Evolutionary conservation across 2,888 invertebrate species (phyloP), one percentile per base, ranked within the genome.

Genomic region (Stramonita haemastoma): DNA sequence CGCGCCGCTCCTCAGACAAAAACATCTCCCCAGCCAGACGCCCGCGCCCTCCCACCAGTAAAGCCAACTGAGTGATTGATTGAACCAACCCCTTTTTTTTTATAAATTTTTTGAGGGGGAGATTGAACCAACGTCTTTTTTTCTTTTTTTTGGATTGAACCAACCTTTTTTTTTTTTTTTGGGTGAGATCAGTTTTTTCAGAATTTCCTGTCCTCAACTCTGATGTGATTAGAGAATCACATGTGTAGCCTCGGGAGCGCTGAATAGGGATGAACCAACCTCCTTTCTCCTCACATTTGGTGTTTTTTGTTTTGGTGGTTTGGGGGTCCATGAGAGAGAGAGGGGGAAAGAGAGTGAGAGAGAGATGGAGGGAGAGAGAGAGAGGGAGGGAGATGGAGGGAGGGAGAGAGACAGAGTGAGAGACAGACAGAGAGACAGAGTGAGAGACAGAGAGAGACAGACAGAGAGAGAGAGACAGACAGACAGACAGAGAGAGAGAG

Each of bases 31-130:
- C 92, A 22, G 91, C 93, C 2, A 90, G 93, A 70, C 92, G 91
- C 1, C 89, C 93, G n/a, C 91, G 93, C 60, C 93, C 93, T 22
- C 92, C 92, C 26, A 92, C 93, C 17, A 92, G 91, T 79, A 83
- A 29, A 22, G 79, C 79, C 17, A 32, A 1, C 79, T 79, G 34
- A 79, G 6, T 6, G 60, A 60, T 60, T 4, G 60, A 60, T n/a
- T 60, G 6, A 60, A 19, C 60, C 2, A 19, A 60, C 60, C 19
- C 60, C 19, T 60, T 13, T n/a, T n/a, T n/a, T n/a, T n/a, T n/a
- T n/a, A n/a, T n/a, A n/a, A n/a, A n/a, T n/a, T n/a, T n/a, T n/a
- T n/a, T n/a, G n/a, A n/a, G n/a, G n/a, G n/a, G n/a, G n/a, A n/a
- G n/a, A n/a, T n/a, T n/a, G n/a, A n/a, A n/a, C n/a, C n/a, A n/a